Conservation (phyloP, 2,113 vertebrate genomes). For the Cyanoramphus novaezelandiae region DNA sequence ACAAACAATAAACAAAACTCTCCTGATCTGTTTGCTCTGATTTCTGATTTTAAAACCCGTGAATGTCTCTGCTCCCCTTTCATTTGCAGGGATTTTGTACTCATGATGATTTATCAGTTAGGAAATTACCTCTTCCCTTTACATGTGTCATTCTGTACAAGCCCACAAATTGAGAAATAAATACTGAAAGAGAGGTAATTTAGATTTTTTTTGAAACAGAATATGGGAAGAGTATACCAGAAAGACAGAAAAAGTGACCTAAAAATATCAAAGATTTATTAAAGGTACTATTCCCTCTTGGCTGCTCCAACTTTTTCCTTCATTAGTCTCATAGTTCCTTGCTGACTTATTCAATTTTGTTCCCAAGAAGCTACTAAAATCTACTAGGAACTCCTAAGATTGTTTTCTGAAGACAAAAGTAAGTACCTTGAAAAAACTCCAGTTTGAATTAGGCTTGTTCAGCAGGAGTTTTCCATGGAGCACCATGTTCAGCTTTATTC, state of each 20-base stretch:
- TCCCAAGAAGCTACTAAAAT: background rate
- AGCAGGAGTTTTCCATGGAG: background rate
- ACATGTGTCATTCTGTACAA: background rate
- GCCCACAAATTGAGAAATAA: background rate
- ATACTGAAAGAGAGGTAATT: background rate
- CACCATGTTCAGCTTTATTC: background rate
- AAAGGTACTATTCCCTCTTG: background rate
- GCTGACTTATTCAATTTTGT: background rate
- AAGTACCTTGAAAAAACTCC: background rate
- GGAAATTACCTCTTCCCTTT: background rate
- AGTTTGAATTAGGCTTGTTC: background rate
- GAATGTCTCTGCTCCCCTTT: background rate
- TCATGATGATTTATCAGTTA: background rate
- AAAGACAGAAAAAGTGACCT: background rate
- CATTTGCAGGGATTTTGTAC: background rate
- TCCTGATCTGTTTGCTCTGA: constrained; percentile 19
- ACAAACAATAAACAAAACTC: background rate
- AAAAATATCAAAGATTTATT: background rate
- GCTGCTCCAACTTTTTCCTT: background rate
- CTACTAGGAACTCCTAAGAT: background rate
- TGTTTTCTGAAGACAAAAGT: background rate
- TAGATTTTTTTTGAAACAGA: background rate
- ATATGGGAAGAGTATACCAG: background rate
- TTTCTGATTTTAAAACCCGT: background rate
- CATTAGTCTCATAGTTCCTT: background rate